Conservation (phyloP, 2,888 invertebrate species). For the Meandrusa payeni region DNA sequence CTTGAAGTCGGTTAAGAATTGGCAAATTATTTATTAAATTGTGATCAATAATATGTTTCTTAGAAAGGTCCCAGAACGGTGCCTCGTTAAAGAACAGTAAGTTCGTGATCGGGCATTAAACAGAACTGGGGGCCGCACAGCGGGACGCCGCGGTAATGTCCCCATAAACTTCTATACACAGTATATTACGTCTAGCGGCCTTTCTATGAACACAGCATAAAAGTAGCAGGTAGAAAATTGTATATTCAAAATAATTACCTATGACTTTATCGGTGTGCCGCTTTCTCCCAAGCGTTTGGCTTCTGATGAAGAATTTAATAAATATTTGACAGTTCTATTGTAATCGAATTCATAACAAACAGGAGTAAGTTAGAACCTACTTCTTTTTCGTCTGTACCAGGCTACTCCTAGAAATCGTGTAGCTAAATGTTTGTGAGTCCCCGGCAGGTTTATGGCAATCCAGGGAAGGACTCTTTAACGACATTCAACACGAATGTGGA, state of each 20-base stretch:
- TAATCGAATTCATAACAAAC: too few relatives aligned
- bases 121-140: constrained; percentile 10
- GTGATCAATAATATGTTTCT: constrained; percentile 5
- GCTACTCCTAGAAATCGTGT: too few relatives aligned
- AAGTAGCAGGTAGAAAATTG: constrained; percentile 19
- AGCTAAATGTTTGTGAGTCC: too few relatives aligned
- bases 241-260: constrained; percentile 15
- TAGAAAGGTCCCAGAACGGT: constrained; percentile 9
- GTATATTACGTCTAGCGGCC: constrained; percentile 16
- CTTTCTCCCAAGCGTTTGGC: background rate
- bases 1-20: too few relatives aligned
- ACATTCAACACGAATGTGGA: too few relatives aligned
- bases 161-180: constrained; percentile 22
- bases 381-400: too few relatives aligned
- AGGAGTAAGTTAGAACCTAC: too few relatives aligned
- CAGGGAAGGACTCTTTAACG: too few relatives aligned
- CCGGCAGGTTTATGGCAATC: too few relatives aligned
- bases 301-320: constrained; percentile 1
- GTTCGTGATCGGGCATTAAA: constrained; percentile 14
- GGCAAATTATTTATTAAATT: constrained; percentile 13
- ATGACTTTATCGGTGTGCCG: constrained; percentile 1
- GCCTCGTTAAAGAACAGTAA: constrained; percentile 8
- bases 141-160: constrained; percentile 15
- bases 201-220: constrained; percentile 10
- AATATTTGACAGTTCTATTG: background rate